phyloP scores from a whole-genome alignment of 1,140 invertebrate species.

The Anoplolepis gracilipes region DNA sequence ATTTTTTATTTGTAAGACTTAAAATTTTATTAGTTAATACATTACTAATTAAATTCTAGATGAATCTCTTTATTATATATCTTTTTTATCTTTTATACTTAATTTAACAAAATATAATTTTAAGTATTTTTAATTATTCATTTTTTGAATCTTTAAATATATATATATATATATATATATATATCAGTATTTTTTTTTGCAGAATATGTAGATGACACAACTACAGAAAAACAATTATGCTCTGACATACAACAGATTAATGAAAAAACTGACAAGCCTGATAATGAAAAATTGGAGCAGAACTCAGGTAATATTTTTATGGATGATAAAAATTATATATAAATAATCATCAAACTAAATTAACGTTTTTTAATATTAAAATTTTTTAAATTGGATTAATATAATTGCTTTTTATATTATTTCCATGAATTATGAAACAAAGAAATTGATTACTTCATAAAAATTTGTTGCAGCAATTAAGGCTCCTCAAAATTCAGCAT shows the following conservation, averaged over 20 bases:
- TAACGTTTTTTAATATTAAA: constrained; percentile 11
- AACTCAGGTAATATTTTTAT: constrained; percentile 58
- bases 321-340: constrained; percentile 49
- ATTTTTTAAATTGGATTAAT: background rate
- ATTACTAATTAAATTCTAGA: background rate
- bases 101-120: background rate
- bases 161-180: constrained; percentile 6
- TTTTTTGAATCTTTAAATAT: background rate
- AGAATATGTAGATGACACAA: constrained; percentile 43
- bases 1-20: constrained; percentile 9
- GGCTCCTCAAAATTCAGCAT: background rate
- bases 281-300: background rate
- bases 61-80: background rate
- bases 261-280: background rate
- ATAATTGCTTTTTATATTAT: background rate
- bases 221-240: background rate
- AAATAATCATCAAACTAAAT: constrained; percentile 27
- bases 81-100: background rate
- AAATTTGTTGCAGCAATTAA: constrained; percentile 43
- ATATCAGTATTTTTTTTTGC: constrained; percentile 44
- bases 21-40: background rate
- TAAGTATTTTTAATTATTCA: background rate
- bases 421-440: background rate
- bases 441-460: background rate
- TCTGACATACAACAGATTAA: background rate